A percentile compares a stretch with the other conserved stretches of the same genome.
phyloP scores from a whole-genome alignment of 2,797 vertebrate species.

The Rhadinocentrus ornatus region DNA sequence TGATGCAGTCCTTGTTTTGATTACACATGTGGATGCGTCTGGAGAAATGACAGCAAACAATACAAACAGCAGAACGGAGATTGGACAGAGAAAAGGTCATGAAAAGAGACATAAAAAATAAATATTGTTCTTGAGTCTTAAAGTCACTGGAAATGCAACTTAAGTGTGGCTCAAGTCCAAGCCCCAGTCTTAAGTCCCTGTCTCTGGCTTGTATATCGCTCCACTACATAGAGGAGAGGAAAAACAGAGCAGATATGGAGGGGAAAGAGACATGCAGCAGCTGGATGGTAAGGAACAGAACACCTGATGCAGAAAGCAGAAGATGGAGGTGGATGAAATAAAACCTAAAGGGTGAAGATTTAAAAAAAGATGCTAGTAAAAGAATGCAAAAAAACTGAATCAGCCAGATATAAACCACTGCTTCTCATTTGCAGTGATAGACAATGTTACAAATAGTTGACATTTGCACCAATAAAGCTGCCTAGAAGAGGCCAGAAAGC shows the following conservation, averaged over 20 bases:
- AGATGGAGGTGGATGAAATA: constrained; percentile 22
- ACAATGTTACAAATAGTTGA: constrained; percentile 7
- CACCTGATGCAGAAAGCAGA: constrained; percentile 36
- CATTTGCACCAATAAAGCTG: constrained; percentile 6
- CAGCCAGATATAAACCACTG: background rate
- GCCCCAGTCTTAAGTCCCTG: too few relatives aligned
- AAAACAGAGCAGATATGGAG: constrained; percentile 12
- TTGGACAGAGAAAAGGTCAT: too few relatives aligned
- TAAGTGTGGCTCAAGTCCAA: too few relatives aligned
- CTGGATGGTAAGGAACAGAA: background rate
- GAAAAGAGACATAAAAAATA: too few relatives aligned
- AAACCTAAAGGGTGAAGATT: constrained; percentile 1
- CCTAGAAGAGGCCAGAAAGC: background rate
- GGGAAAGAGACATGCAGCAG: background rate
- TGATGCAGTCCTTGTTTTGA: too few relatives aligned
- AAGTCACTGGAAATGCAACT: too few relatives aligned
- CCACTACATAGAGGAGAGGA: constrained; percentile 15
- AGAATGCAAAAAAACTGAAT: background rate
- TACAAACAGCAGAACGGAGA: too few relatives aligned
- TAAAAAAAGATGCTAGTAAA: constrained; percentile 13
- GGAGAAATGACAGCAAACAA: too few relatives aligned
- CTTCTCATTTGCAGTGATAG: too few relatives aligned
- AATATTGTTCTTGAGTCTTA: too few relatives aligned
- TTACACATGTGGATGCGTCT: too few relatives aligned
- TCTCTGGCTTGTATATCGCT: constrained; percentile 14